Conservation (phyloP, 1,140 invertebrate genomes). For the Hyphantria cunea region DNA sequence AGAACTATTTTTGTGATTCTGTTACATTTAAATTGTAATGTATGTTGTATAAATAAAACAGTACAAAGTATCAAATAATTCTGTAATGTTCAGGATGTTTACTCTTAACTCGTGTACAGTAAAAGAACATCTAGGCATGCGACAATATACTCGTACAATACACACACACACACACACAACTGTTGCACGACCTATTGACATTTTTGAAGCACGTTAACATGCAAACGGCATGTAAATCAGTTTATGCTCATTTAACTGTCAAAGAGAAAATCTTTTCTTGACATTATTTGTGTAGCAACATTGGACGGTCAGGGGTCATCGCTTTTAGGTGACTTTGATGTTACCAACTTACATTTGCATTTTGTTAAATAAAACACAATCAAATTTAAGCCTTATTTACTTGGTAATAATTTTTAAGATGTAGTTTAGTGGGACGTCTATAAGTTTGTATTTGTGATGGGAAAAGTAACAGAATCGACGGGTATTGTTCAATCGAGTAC, state of each 20-base stretch:
- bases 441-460: constrained; percentile 17
- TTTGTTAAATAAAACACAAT: background rate
- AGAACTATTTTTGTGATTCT: too few relatives aligned
- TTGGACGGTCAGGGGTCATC: constrained; percentile 22
- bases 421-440: background rate
- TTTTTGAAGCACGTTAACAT: constrained; percentile 24
- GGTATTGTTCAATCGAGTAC: constrained; percentile 27
- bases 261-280: constrained; percentile 25
- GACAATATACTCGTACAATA: background rate
- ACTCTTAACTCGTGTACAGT: background rate
- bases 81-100: background rate
- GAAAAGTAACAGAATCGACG: constrained; percentile 30
- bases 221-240: constrained; percentile 32
- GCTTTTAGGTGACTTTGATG: constrained; percentile 30
- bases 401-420: background rate
- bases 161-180: background rate
- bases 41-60: too few relatives aligned
- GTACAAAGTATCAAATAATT: too few relatives aligned
- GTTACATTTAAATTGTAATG: too few relatives aligned
- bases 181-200: constrained; percentile 15
- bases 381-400: constrained; percentile 1
- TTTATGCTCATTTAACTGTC: constrained; percentile 31
- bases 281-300: constrained; percentile 31
- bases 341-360: constrained; percentile 7
- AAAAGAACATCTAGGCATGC: background rate